Conservation (phyloP, 23 tunicate species). For the Ascidia mentula region DNA sequence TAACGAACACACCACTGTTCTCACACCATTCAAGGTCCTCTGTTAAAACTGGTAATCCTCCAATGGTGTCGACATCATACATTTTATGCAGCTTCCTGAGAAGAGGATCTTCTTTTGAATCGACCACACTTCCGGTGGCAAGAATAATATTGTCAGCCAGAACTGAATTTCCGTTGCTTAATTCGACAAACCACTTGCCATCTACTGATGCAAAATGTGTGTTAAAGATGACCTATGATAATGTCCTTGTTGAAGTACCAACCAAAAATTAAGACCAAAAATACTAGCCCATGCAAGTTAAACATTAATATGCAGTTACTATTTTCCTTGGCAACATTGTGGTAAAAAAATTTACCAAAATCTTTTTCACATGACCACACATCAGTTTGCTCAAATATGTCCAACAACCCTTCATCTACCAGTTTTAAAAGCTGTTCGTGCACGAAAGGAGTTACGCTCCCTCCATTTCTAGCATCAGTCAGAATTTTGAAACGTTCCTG, state of each 20-base stretch:
- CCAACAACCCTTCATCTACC: not conserved
- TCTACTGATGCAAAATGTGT: not conserved
- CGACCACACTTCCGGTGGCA: conserved; percentile 23
- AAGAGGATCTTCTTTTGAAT: not conserved
- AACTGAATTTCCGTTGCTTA: not conserved
- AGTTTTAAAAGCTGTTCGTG: not conserved
- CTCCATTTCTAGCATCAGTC: not conserved
- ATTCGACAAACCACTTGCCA: conserved; percentile 14
- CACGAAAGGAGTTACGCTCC: conserved; percentile 26
- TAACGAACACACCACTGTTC: conserved; percentile 14
- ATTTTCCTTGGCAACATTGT: too few species aligned
- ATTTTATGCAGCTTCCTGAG: not conserved
- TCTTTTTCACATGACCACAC: conserved; percentile 20
- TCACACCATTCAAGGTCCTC: conserved; percentile 23
- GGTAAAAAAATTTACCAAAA: too few species aligned
- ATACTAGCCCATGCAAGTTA: too few species aligned
- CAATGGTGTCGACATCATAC: not conserved
- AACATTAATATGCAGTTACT: too few species aligned
- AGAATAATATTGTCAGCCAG: not conserved
- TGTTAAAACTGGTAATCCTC: conserved; percentile 16
- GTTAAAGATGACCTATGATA: too few species aligned
- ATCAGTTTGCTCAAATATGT: conserved; percentile 12
- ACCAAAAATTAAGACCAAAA: too few species aligned
- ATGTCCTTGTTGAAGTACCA: too few species aligned
- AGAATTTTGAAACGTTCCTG: not conserved